A percentile compares a stretch with the other conserved stretches of the same genome.
Evolutionary conservation across 2,113 vertebrate species (phyloP).

Genomic region (Plecturocebus donacophilus): DNA sequence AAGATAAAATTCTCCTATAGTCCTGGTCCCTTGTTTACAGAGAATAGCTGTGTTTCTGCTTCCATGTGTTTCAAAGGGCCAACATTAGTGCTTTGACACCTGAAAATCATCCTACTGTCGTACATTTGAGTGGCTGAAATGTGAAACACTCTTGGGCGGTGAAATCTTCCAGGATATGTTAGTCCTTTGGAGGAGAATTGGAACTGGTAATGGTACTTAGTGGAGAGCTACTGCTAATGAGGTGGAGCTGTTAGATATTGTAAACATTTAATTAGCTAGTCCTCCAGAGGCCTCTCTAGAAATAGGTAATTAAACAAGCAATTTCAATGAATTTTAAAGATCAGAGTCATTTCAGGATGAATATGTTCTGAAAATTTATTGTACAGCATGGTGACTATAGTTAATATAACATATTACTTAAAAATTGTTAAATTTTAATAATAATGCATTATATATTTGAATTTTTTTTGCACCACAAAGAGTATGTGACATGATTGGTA

Average conservation of each 20-base stretch:
- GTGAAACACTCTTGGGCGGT: neutral
- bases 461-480: neutral
- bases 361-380: neutral
- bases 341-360: neutral
- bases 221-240: neutral
- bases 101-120: neutral
- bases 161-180: neutral
- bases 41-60: neutral
- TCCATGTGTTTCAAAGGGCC: neutral
- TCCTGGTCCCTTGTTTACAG: neutral
- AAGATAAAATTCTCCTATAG: neutral
- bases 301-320: constrained; percentile 11
- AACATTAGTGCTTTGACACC: neutral
- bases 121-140: neutral
- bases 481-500: neutral
- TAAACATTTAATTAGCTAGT: constrained; percentile 20
- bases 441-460: neutral
- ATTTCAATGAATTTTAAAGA: constrained; percentile 7
- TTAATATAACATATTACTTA: neutral
- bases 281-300: neutral
- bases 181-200: neutral
- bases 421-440: neutral
- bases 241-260: neutral
- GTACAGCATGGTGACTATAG: neutral
- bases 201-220: neutral